Conservation (phyloP, 2,888 invertebrate species). For the Apodemia duryi region DNA sequence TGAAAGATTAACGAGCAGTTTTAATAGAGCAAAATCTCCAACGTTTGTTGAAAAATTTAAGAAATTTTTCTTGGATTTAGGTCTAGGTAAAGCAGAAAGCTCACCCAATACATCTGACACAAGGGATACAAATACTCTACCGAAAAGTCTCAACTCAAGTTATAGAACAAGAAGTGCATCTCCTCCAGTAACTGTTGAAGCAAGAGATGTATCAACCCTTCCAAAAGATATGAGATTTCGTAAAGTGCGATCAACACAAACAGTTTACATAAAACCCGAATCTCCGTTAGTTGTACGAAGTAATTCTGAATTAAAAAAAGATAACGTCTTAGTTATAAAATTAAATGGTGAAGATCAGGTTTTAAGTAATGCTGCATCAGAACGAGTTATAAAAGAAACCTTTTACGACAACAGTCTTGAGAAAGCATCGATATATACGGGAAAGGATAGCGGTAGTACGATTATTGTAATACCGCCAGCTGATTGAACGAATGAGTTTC, state of each 20-base stretch:
- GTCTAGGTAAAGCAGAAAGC: constrained; percentile 57
- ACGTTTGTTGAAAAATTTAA: constrained; percentile 72
- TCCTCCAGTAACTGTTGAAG: constrained; percentile 44
- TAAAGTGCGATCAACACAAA: constrained; percentile 64
- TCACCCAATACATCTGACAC: constrained; percentile 33
- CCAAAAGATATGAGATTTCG: constrained; percentile 73
- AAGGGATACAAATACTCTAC: constrained; percentile 48
- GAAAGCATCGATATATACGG: constrained; percentile 56
- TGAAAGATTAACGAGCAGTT: constrained; percentile 57
- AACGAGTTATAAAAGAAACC: constrained; percentile 51
- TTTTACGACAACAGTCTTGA: constrained; percentile 58
- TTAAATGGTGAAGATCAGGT: constrained; percentile 61
- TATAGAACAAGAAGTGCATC: constrained; percentile 57
- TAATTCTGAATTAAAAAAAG: constrained; percentile 47
- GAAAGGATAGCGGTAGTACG: constrained; percentile 65
- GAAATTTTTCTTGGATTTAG: constrained; percentile 67
- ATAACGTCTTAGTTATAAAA: constrained; percentile 66
- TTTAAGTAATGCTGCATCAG: constrained; percentile 43
- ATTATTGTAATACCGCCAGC: constrained; percentile 69
- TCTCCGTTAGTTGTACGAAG: constrained; percentile 42
- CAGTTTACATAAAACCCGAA: constrained; percentile 63
- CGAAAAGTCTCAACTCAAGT: constrained; percentile 60
- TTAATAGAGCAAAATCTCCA: constrained; percentile 66
- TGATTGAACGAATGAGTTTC: constrained; percentile 46
- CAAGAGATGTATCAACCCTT: constrained; percentile 57